A percentile compares a stretch with the other conserved stretches of the same genome.
These are phyloP conservation scores for Poeciliopsis occidentalis DNA, from an alignment of 2,113 vertebrate genomes.

Conservation along the genomic window DNA sequence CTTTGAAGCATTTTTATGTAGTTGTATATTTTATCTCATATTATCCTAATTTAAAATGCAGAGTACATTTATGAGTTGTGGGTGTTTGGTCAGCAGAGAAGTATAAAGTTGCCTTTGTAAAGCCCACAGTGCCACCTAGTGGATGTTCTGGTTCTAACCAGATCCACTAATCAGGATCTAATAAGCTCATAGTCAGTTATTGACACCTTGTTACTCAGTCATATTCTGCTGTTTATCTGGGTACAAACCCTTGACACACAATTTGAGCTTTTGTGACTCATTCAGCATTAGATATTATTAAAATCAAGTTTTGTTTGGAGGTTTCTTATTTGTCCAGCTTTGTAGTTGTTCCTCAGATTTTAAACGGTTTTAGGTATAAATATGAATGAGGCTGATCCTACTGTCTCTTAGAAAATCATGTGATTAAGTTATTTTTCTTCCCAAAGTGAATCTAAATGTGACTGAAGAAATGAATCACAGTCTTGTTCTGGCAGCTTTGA, in stretches of 20 bases:
- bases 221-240: neutral
- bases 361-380: neutral
- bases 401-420: neutral
- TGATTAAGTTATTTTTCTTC: neutral
- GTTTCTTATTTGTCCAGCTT: neutral
- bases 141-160: constrained; percentile 29
- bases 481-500: constrained; percentile 25
- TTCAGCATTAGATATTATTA: neutral
- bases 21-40: constrained; percentile 19
- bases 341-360: neutral
- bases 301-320: neutral
- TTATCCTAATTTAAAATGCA: constrained; percentile 23
- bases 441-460: constrained; percentile 17
- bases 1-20: constrained; percentile 8
- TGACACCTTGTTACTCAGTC: constrained; percentile 8
- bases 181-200: constrained; percentile 6
- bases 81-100: constrained; percentile 27
- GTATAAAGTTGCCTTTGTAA: constrained; percentile 3
- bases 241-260: neutral
- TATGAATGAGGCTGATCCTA: neutral
- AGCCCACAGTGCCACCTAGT: constrained; percentile 66
- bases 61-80: constrained; percentile 2
- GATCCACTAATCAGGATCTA: constrained; percentile 39
- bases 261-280: neutral
- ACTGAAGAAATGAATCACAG: constrained; percentile 25